Percentiles rank a stretch among this genome's conserved stretches.
phyloP scores from a whole-genome alignment of 2,888 invertebrate genomes.

The Agriopis aurantiaria region DNA sequence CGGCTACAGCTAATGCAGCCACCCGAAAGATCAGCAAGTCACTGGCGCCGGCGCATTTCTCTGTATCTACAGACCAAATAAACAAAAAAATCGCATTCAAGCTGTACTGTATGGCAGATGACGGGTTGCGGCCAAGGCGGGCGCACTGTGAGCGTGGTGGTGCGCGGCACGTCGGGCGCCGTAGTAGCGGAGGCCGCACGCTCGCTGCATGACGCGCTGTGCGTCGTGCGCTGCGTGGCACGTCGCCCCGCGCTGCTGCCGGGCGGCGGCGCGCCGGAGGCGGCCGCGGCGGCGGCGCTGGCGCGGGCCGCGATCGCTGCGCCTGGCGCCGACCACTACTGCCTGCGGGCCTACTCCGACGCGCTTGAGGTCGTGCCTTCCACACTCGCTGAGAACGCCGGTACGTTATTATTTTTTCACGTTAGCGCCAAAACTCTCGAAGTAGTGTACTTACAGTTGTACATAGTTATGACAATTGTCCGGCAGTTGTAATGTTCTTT shows the following conservation, averaged over 20 bases:
- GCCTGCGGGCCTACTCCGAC: conserved; percentile 97
- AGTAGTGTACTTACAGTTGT: not conserved
- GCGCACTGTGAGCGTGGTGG: conserved; percentile 96
- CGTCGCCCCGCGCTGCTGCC: conserved; percentile 96
- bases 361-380: conserved; percentile 92
- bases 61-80: too few relatives aligned
- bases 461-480: too few relatives aligned
- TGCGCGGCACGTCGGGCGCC: conserved; percentile 94
- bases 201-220: conserved; percentile 95
- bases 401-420: conserved; percentile 47
- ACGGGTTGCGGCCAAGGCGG: conserved; percentile 95
- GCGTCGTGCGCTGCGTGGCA: conserved; percentile 98
- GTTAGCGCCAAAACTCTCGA: too few relatives aligned
- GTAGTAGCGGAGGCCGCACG: conserved; percentile 96
- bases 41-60: too few relatives aligned
- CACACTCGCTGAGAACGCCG: conserved; percentile 82
- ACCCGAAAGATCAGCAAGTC: too few relatives aligned
- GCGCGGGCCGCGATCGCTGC: conserved; percentile 93
- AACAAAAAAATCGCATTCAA: not conserved
- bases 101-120: conserved; percentile 77
- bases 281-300: conserved; percentile 95
- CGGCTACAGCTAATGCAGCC: too few relatives aligned
- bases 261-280: conserved; percentile 99
- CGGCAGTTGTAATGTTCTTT: too few relatives aligned
- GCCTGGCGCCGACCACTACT: conserved; percentile 97